These are phyloP conservation scores for Urosaurus nigricauda DNA, from an alignment of 2,797 vertebrate species.

Conservation along the genomic window DNA sequence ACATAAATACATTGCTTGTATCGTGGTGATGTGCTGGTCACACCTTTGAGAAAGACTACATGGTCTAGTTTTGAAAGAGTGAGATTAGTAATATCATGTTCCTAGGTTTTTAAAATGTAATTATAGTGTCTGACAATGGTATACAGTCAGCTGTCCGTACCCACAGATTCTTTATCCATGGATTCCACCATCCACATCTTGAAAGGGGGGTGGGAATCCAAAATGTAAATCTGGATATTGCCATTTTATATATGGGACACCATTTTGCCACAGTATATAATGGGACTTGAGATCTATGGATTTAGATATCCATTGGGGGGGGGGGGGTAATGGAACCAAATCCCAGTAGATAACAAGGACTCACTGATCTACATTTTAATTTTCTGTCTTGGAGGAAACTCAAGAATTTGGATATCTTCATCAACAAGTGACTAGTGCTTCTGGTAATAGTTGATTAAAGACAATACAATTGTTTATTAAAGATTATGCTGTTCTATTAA, in stretches of 20 bases:
- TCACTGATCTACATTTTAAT: background rate
- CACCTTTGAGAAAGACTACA: background rate
- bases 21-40: background rate
- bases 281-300: no score
- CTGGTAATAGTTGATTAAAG: conserved; percentile 15
- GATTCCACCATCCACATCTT: no score
- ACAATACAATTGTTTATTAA: background rate
- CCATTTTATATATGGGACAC: no score
- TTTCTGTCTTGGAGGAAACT: background rate
- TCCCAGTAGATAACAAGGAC: no score
- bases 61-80: background rate
- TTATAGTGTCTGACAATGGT: background rate
- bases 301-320: no score
- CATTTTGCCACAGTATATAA: no score
- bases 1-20: background rate
- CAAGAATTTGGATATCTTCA: background rate
- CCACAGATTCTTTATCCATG: no score
- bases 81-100: background rate
- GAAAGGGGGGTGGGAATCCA: no score
- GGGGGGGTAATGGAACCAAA: no score
- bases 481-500: conserved; percentile 12
- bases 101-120: background rate
- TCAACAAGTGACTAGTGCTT: background rate
- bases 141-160: no score
- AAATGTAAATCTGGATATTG: no score